Base-by-base conservation (phyloP, 2,797 vertebrate genomes). In the Syndactyla subalaris region DNA sequence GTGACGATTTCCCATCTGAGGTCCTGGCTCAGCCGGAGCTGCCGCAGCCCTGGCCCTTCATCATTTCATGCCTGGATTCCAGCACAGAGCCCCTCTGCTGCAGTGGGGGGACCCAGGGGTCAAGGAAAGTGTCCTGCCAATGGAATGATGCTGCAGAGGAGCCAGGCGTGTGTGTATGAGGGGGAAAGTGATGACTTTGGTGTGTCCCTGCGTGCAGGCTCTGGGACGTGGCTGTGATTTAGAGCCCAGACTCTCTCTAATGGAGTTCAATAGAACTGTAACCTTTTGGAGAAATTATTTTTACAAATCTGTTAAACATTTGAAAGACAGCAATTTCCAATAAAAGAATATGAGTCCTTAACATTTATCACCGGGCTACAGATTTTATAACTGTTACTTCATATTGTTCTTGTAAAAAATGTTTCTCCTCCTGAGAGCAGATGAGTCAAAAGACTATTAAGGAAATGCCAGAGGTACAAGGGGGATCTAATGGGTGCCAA, bases 61-160 rank as follows among this genome's bases (percentile, higher is more conserved):
- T 98, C 98, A 99, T 99, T 98, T 99, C 98, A 98, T 96, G 98
- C 98, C 98, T 98, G 98, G 97, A 96, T 98, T 98, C 98, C 97
- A 13, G 94, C 95, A 67, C 74, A 48, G 75, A 62, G 68, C 96
- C 97, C 93, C 92, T 96, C 32, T 23, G 91, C 88, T 45, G 91
- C 46, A 30, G 91, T 32, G 48, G 93, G 73, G 97, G 96, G 96
- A 96, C 97, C 95, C 9, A 14, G 15, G 82, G 97, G 97, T 97
- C 97, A 98, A 95, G 95, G 95, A 49, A 96, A 96, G 76, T 76
- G 96, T 96, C 94, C 95, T 82, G 97, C 92, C 82, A 67, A 96
- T 92, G 95, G 97, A 96, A 89, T 27, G 84, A 54, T 38, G 59
- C 62, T 96, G 94, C 94, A 93, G 86, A 79, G 74, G 85, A 91